These are phyloP conservation scores for Notoglanidium macrostoma DNA, from an alignment of 2,797 vertebrate genomes.

Conservation along the genomic window DNA sequence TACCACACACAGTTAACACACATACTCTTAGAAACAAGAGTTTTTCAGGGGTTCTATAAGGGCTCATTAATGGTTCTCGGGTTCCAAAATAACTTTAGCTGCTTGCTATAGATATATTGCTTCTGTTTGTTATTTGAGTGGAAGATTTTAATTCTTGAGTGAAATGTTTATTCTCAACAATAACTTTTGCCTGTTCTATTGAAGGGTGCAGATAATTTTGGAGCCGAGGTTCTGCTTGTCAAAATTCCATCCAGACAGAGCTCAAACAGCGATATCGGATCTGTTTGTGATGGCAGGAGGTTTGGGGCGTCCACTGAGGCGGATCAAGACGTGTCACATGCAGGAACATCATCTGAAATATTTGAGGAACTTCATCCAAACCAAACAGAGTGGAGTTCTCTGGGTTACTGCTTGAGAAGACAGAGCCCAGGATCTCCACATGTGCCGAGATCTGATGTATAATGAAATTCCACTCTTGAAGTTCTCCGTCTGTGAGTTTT, in stretches of 20 bases:
- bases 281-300: slow-evolving; percentile 12
- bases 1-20: background rate
- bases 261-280: background rate
- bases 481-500: slow-evolving; percentile 63
- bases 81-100: background rate
- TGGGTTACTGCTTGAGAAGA: slow-evolving; percentile 40
- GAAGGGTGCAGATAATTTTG: background rate
- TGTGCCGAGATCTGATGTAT: slow-evolving; percentile 56
- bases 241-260: slow-evolving; percentile 6
- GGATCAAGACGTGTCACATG: slow-evolving; percentile 20
- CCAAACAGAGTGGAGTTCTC: slow-evolving; percentile 60
- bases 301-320: background rate
- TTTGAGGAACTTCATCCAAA: slow-evolving; percentile 58
- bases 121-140: background rate
- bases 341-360: slow-evolving; percentile 37
- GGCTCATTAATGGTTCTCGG: background rate
- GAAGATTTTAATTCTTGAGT: background rate
- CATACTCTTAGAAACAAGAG: background rate
- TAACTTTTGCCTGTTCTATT: background rate
- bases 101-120: background rate
- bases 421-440: slow-evolving; percentile 19
- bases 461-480: slow-evolving; percentile 66
- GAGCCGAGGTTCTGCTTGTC: background rate
- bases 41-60: background rate
- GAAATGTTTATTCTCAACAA: background rate